Base-by-base conservation (phyloP, 2,888 invertebrate genomes). In the Chaitophorus viminalis region DNA sequence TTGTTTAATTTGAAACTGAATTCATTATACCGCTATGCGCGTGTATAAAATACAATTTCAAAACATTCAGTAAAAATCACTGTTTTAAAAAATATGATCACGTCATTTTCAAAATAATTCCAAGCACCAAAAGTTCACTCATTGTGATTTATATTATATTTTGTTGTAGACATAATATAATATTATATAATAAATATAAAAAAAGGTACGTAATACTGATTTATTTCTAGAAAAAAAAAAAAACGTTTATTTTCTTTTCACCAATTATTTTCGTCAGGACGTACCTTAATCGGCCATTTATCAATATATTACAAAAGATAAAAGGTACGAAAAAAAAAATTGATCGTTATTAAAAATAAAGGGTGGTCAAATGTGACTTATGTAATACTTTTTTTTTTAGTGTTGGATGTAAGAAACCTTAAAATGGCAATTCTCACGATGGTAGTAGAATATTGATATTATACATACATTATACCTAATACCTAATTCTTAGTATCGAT, bases 401-500 rank as follows among this genome's bases (percentile, higher is more conserved):
- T 46, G 11, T 11, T 46, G 29, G n/a, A 39, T 46, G 21, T 81
- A 39, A 46, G 81, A 39, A 81, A 81, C 68, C 81, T 70, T 81
- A 46, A 46, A 81, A 81, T 31, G 29, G 1, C 39, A 14, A 46
- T 68, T 81, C 21, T 68, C n/a, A 33, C 29, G 29, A 46, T 81
- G 39, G 18, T 9, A 21, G 21, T 70, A 29, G 14, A 68, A 81
- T 46, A 25, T 39, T 39, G 68, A 9, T 68, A 81, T 39, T 17
- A 33, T 9, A 25, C n/a, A n/a, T 68, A 65, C 36, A 39, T 68
- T 36, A n/a, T 81, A 9, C 33, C 1, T n/a, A n/a, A n/a, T n/a
- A n/a, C n/a, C n/a, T n/a, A n/a, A n/a, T n/a, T n/a, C n/a, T 31
- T 70, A 31, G 31, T 54, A 77, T 77, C 21, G 79, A 79, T 79